A percentile compares a stretch with the other conserved stretches of the same genome.
Conservation (phyloP, 1,140 invertebrate species). For the Drosophila erecta region DNA sequence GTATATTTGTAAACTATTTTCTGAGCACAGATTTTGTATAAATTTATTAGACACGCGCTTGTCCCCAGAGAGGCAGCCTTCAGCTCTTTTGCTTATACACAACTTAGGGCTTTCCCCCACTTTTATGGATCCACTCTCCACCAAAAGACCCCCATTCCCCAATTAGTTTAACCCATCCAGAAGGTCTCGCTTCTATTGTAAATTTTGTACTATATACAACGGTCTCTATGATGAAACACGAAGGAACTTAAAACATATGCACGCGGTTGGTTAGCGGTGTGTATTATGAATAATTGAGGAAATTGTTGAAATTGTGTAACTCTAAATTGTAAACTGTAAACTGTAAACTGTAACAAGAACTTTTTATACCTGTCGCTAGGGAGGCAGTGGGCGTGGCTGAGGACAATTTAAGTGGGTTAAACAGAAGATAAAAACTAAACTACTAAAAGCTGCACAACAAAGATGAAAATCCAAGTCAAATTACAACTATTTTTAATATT, state of each 20-base stretch:
- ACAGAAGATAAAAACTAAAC: slow-evolving; percentile 6
- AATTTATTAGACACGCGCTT: slow-evolving; percentile 72
- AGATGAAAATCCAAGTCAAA: slow-evolving; percentile 67
- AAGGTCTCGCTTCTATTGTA: slow-evolving; percentile 73
- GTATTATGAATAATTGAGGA: slow-evolving; percentile 31
- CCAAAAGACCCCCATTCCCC: background rate
- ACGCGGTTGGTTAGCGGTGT: slow-evolving; percentile 13
- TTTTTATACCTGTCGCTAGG: slow-evolving; percentile 78
- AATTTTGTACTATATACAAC: slow-evolving; percentile 83
- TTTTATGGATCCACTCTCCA: background rate
- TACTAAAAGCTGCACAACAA: slow-evolving; percentile 39
- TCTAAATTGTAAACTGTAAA: slow-evolving; percentile 65
- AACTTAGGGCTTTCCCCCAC: slow-evolving; percentile 47
- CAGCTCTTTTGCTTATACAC: slow-evolving; percentile 69
- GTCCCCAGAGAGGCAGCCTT: slow-evolving; percentile 63
- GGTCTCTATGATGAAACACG: slow-evolving; percentile 38
- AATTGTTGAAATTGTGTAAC: slow-evolving; percentile 61
- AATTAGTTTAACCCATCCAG: slow-evolving; percentile 33
- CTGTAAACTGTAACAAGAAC: slow-evolving; percentile 64
- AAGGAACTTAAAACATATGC: slow-evolving; percentile 27
- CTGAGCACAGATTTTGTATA: slow-evolving; percentile 81
- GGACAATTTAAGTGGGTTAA: slow-evolving; percentile 46
- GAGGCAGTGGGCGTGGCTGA: slow-evolving; percentile 39
- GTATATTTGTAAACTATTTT: slow-evolving; percentile 81
- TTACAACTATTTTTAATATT: slow-evolving; percentile 76